phyloP scores from a whole-genome alignment of 2,888 invertebrate genomes.

The Drosophila infuscata region DNA sequence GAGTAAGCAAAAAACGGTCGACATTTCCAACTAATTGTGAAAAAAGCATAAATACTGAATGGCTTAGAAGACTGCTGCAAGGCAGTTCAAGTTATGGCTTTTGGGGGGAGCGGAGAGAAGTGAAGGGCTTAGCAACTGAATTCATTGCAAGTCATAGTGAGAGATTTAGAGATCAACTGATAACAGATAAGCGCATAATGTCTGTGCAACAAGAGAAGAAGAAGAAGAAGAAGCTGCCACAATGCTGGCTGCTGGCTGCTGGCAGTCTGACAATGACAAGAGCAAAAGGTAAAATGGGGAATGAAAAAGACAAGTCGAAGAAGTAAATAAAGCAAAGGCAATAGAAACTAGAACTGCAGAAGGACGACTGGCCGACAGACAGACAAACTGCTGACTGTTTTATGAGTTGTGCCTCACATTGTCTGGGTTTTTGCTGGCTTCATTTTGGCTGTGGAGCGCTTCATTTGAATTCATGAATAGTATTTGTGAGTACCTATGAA shows the following conservation, averaged over 20 bases:
- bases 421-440: conserved; percentile 28
- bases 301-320: neutral
- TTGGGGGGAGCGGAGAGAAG: neutral
- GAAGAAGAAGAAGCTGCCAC: conserved; percentile 13
- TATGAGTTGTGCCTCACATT: neutral
- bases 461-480: conserved; percentile 80
- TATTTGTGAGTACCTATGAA: conserved; percentile 53
- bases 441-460: conserved; percentile 50
- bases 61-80: conserved; percentile 23
- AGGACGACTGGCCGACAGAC: conserved; percentile 5
- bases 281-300: conserved; percentile 42
- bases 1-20: conserved; percentile 7
- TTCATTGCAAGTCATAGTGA: conserved; percentile 39
- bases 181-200: conserved; percentile 62
- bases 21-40: conserved; percentile 48
- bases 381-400: conserved; percentile 19
- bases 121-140: conserved; percentile 27
- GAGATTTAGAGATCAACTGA: conserved; percentile 62
- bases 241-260: conserved; percentile 25
- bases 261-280: conserved; percentile 56
- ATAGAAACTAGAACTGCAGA: conserved; percentile 31
- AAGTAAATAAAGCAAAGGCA: conserved; percentile 7
- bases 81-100: neutral
- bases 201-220: conserved; percentile 37
- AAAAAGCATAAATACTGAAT: conserved; percentile 34